Evolutionary conservation across 1,140 invertebrate species (phyloP).

Genomic region (Zaprionus tsacasi): DNA sequence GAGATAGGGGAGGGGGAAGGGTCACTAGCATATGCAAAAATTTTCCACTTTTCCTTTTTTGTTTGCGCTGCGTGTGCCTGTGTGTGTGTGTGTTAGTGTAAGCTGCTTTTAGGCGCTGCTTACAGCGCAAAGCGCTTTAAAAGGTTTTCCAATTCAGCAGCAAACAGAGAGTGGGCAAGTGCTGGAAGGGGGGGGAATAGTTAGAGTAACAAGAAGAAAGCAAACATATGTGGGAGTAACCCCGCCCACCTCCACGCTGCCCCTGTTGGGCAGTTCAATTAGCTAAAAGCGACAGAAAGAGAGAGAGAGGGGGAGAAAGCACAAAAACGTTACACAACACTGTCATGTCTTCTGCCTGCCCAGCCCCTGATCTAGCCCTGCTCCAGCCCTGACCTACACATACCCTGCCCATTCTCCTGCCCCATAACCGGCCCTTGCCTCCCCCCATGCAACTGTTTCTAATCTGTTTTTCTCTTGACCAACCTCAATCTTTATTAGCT

Average conservation of each 20-base stretch:
- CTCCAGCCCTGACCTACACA: no score
- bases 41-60: constrained; percentile 28
- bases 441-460: not conserved
- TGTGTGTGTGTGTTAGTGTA: constrained; percentile 40
- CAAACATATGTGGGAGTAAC: constrained; percentile 12
- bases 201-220: not conserved
- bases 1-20: no score
- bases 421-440: no score
- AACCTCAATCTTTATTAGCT: constrained; percentile 57
- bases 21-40: constrained; percentile 35
- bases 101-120: constrained; percentile 72
- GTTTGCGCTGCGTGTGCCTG: constrained; percentile 34
- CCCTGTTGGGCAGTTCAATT: constrained; percentile 42
- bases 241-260: not conserved
- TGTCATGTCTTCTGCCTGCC: no score
- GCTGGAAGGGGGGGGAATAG: no score
- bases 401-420: not conserved
- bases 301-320: not conserved
- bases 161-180: no score
- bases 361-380: not conserved
- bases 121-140: constrained; percentile 75
- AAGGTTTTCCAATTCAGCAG: constrained; percentile 60
- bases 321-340: no score
- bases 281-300: constrained; percentile 3
- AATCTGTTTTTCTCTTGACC: constrained; percentile 47